These are phyloP conservation scores for Cancer borealis DNA, from an alignment of 2,888 invertebrate genomes.

Conservation along the genomic window DNA sequence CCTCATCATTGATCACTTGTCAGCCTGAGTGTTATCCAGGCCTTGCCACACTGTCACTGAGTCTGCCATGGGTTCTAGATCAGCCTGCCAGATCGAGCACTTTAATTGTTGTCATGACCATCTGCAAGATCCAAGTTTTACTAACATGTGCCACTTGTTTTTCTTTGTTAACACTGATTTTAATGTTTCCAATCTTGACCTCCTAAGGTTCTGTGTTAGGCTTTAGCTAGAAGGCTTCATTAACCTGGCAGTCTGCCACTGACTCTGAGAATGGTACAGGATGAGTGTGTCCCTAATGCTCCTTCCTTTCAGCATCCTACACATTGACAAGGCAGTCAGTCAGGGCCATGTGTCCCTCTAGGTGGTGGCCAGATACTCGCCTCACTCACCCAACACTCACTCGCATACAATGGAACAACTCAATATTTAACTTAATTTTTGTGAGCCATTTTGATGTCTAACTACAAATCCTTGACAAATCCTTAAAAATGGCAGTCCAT, in stretches of 20 bases:
- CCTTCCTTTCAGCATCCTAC: constrained; percentile 36
- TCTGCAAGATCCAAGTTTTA: constrained; percentile 19
- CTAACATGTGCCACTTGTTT: constrained; percentile 24
- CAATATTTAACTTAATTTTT: not conserved
- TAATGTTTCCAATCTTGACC: constrained; percentile 18
- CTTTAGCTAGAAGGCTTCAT: not conserved
- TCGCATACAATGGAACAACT: not conserved
- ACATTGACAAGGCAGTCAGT: constrained; percentile 3
- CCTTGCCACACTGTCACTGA: not conserved
- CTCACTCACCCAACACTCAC: not conserved
- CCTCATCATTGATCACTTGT: not conserved
- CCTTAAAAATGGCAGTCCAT: no score
- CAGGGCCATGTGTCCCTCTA: not conserved
- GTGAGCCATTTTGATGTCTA: no score
- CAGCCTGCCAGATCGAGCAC: not conserved
- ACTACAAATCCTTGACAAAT: no score
- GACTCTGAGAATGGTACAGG: not conserved
- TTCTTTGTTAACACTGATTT: not conserved
- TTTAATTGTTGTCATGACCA: not conserved
- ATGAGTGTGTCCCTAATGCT: constrained; percentile 26
- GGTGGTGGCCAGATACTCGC: not conserved
- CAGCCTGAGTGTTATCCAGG: not conserved
- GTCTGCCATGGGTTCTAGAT: not conserved
- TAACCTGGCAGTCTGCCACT: not conserved
- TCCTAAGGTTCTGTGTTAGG: not conserved